Percentiles rank a stretch among this genome's conserved stretches.
phyloP scores from a whole-genome alignment of 2,797 vertebrate species.

The Sylvilagus floridanus region DNA sequence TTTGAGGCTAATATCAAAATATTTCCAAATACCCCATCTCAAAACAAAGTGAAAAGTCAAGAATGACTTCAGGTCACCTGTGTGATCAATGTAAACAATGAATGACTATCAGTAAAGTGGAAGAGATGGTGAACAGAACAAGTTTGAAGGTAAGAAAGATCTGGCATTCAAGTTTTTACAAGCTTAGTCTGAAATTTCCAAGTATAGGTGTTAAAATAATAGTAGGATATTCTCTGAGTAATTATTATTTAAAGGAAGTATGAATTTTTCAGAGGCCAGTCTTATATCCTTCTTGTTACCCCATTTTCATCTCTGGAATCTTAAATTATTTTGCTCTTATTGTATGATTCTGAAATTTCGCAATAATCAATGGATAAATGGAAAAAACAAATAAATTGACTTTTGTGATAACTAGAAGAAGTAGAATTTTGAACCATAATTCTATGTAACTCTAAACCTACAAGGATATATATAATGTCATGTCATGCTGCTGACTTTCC shows the following conservation, averaged over 20 bases:
- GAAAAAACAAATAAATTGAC: background rate
- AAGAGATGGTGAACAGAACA: background rate
- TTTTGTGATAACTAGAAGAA: constrained; percentile 19
- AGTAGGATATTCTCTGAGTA: background rate
- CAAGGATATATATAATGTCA: background rate
- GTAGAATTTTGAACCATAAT: constrained; percentile 46
- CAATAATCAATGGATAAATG: background rate
- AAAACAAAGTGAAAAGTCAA: background rate
- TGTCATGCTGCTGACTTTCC: background rate
- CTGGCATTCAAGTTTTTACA: background rate
- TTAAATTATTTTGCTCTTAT: constrained; percentile 39
- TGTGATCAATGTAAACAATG: background rate
- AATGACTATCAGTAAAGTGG: background rate
- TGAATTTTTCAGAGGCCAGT: background rate
- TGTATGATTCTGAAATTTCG: constrained; percentile 13
- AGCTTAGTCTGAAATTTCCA: background rate
- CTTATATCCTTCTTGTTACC: background rate
- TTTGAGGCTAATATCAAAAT: constrained; percentile 1
- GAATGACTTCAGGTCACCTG: constrained; percentile 4
- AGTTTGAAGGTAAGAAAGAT: background rate
- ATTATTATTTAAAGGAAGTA: constrained; percentile 30
- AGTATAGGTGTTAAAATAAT: background rate
- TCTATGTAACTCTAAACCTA: background rate
- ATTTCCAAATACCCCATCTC: background rate
- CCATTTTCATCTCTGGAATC: constrained; percentile 37